phyloP scores from a whole-genome alignment of 2,888 invertebrate species.

The Metellina segmentata region DNA sequence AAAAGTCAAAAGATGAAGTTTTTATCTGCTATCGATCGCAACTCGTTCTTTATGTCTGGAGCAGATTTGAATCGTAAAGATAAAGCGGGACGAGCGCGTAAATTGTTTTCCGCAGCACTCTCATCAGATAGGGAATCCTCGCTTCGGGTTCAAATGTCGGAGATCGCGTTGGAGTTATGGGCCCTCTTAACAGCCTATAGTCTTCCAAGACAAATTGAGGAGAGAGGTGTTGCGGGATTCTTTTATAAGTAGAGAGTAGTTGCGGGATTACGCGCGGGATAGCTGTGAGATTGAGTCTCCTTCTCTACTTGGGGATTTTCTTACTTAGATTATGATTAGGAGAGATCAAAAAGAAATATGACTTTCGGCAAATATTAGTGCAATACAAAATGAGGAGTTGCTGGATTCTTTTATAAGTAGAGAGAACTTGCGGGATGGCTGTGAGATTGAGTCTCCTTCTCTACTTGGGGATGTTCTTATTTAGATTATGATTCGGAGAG shows the following conservation, averaged over 20 bases:
- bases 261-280: not conserved
- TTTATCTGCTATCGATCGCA: conserved; percentile 57
- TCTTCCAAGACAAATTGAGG: conserved; percentile 37
- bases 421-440: not conserved
- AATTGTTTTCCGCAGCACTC: conserved; percentile 42
- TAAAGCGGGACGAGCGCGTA: conserved; percentile 58
- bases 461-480: not conserved
- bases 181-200: conserved; percentile 28
- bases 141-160: conserved; percentile 35
- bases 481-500: not conserved
- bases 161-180: conserved; percentile 47
- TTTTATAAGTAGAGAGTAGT: not conserved
- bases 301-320: not conserved
- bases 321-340: not conserved
- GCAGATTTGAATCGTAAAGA: conserved; percentile 57
- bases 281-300: not conserved
- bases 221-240: not conserved
- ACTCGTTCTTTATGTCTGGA: conserved; percentile 58
- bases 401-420: not conserved
- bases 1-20: conserved; percentile 64
- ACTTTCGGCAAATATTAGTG: not conserved
- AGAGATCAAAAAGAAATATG: too few relatives aligned
- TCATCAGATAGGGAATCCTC: conserved; percentile 17
- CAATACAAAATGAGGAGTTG: conserved; percentile 19
- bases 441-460: not conserved